These are phyloP conservation scores for Leptobrachium leishanense DNA, from an alignment of 2,113 vertebrate genomes.

Conservation along the genomic window DNA sequence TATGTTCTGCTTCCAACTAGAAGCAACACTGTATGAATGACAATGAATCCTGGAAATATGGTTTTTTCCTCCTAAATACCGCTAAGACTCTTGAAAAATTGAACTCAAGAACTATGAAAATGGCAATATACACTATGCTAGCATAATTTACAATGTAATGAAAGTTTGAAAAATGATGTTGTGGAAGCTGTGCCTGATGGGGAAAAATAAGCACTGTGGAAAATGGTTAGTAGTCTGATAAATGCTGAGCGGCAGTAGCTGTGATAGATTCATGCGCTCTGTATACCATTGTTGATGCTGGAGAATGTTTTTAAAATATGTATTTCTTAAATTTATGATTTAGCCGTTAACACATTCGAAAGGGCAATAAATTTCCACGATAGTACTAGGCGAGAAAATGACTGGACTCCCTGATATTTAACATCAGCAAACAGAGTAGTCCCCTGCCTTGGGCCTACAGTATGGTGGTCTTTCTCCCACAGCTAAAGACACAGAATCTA, in stretches of 20 bases:
- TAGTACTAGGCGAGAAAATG: constrained; percentile 28
- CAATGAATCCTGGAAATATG: constrained; percentile 38
- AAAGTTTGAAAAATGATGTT: constrained; percentile 46
- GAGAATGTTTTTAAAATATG: constrained; percentile 42
- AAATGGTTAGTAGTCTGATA: constrained; percentile 46
- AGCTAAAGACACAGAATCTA: no score
- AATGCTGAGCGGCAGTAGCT: constrained; percentile 30
- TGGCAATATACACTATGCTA: constrained; percentile 37
- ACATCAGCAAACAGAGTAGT: not conserved
- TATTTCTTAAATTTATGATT: constrained; percentile 42
- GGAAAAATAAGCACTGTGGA: constrained; percentile 40
- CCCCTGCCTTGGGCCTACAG: not conserved
- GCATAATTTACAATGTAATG: constrained; percentile 44
- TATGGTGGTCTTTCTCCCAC: no score
- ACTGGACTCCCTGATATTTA: constrained; percentile 17
- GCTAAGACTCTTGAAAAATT: constrained; percentile 37
- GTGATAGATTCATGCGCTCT: constrained; percentile 43
- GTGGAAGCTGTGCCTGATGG: constrained; percentile 41
- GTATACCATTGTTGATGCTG: constrained; percentile 35
- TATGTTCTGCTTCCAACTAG: constrained; percentile 35
- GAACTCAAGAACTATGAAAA: constrained; percentile 36
- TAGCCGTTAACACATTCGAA: constrained; percentile 29
- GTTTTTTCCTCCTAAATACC: constrained; percentile 14
- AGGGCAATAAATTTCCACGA: constrained; percentile 32
- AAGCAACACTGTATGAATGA: constrained; percentile 27